A percentile compares a stretch with the other conserved stretches of the same genome.
These are phyloP conservation scores for Tiliacea aurago DNA, from an alignment of 2,888 invertebrate genomes.

Conservation along the genomic window DNA sequence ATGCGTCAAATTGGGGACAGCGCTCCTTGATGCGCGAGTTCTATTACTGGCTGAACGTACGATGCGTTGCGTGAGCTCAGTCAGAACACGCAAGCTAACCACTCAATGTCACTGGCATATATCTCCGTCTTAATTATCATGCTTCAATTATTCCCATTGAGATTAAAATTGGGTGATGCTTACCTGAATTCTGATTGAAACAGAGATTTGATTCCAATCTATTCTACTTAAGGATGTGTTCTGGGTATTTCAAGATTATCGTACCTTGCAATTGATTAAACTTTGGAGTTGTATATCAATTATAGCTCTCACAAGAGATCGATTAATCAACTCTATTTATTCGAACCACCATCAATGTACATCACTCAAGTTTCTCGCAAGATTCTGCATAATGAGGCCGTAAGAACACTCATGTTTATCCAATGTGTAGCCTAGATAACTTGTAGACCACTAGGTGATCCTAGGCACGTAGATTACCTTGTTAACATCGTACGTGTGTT, in stretches of 20 bases:
- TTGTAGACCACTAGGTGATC: constrained; percentile 49
- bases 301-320: neutral
- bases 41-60: too few relatives aligned
- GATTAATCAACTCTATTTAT: constrained; percentile 13
- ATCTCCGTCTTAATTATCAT: too few relatives aligned
- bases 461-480: constrained; percentile 54
- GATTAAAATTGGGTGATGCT: neutral
- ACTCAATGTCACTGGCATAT: too few relatives aligned
- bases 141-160: neutral
- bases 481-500: constrained; percentile 53
- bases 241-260: neutral
- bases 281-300: neutral
- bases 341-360: constrained; percentile 37
- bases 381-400: constrained; percentile 43
- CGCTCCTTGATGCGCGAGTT: too few relatives aligned
- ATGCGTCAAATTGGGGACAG: too few relatives aligned
- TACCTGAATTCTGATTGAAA: neutral
- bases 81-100: too few relatives aligned
- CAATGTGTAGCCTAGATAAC: constrained; percentile 52
- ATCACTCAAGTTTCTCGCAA: constrained; percentile 38
- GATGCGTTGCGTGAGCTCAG: too few relatives aligned
- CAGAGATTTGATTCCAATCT: neutral
- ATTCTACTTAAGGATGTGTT: neutral
- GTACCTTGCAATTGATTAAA: neutral
- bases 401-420: constrained; percentile 58